A percentile compares a stretch with the other conserved stretches of the same genome.
phyloP scores from a whole-genome alignment of 1,140 invertebrate genomes.

The Coptotermes formosanus region DNA sequence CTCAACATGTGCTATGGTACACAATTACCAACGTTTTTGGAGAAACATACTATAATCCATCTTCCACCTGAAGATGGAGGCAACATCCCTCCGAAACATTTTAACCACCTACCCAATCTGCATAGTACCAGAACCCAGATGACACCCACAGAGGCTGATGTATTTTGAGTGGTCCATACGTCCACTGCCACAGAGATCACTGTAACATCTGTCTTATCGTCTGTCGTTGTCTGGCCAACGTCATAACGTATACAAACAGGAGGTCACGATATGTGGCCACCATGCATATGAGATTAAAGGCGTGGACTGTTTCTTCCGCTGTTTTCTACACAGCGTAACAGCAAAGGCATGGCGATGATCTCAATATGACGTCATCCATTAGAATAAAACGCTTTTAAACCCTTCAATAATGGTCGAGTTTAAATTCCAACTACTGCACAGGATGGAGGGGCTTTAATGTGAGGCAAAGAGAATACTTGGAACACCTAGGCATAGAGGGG shows the following conservation, averaged over 20 bases:
- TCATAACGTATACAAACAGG: background rate
- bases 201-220: background rate
- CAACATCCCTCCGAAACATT: no score
- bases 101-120: no score
- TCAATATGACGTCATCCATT: conserved; percentile 8
- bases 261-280: background rate
- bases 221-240: background rate
- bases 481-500: no score
- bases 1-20: no score
- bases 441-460: no score
- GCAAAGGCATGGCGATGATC: background rate
- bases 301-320: background rate
- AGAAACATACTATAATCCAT: no score
- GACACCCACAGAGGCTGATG: background rate
- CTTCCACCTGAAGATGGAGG: no score
- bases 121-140: no score
- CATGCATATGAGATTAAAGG: background rate
- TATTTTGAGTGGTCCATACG: background rate
- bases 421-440: background rate
- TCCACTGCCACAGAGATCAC: background rate
- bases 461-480: no score
- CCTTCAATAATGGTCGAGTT: background rate
- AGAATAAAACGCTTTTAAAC: background rate
- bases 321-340: background rate
- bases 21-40: no score